Evolutionary conservation across 1,140 invertebrate species (phyloP).

Genomic region (Drosophila santomea): DNA sequence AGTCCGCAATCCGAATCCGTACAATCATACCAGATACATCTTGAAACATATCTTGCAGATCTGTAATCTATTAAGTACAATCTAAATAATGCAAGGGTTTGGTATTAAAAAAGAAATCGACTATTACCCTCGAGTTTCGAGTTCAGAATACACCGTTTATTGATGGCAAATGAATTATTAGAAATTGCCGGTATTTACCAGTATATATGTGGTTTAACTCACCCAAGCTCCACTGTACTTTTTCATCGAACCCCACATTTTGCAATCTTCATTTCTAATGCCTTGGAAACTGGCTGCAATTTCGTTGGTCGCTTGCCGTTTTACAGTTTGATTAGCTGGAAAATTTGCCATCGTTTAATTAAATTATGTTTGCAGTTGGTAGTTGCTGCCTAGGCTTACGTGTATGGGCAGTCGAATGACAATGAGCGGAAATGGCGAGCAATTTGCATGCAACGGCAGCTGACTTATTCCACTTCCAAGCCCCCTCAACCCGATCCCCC

Average conservation of each 20-base stretch:
- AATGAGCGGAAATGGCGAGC: slow-evolving; percentile 75
- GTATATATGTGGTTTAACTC: neutral
- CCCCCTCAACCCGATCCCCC: neutral
- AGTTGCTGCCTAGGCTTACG: slow-evolving; percentile 56
- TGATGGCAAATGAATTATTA: neutral
- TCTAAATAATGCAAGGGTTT: no score
- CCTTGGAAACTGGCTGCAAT: slow-evolving; percentile 51
- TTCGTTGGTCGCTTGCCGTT: slow-evolving; percentile 36
- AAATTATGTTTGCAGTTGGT: slow-evolving; percentile 69
- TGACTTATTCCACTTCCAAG: slow-evolving; percentile 37
- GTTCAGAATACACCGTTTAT: no score
- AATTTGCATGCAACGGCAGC: slow-evolving; percentile 72
- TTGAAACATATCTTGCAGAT: no score
- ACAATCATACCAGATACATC: no score
- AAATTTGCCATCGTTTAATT: slow-evolving; percentile 80
- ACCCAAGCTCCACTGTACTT: slow-evolving; percentile 2
- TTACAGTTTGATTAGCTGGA: slow-evolving; percentile 74
- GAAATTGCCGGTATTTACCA: neutral
- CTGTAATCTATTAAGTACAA: no score
- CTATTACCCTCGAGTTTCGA: no score
- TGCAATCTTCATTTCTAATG: slow-evolving; percentile 64
- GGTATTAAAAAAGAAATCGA: no score
- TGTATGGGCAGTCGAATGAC: slow-evolving; percentile 62
- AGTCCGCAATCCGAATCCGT: slow-evolving; percentile 4
- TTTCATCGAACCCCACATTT: slow-evolving; percentile 18